Evolutionary conservation across 2,113 vertebrate genomes (phyloP).

Genomic region (Crotalus helleri): DNA sequence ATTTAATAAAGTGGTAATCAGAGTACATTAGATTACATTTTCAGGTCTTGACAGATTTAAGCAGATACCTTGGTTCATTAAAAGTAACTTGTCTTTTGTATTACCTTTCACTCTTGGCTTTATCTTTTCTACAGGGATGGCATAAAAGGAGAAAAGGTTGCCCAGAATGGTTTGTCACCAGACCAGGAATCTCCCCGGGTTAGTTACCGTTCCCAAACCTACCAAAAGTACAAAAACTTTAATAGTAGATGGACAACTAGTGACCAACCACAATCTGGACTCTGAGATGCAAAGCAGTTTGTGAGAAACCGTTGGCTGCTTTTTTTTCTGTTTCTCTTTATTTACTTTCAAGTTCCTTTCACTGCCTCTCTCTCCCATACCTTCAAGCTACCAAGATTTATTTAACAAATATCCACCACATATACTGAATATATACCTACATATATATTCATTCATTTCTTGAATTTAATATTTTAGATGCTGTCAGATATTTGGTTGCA

Average conservation of each 20-base stretch:
- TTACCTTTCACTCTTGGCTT: background rate
- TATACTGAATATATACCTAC: slow-evolving; percentile 38
- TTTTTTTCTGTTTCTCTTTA: slow-evolving; percentile 59
- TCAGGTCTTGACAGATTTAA: background rate
- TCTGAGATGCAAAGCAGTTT: slow-evolving; percentile 65
- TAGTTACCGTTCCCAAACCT: slow-evolving; percentile 96
- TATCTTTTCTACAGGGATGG: slow-evolving; percentile 69
- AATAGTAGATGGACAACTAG: slow-evolving; percentile 84
- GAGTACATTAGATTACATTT: background rate
- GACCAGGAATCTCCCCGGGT: slow-evolving; percentile 94
- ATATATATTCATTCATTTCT: slow-evolving; percentile 48
- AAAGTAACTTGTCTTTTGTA: background rate
- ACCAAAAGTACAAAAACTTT: slow-evolving; percentile 96
- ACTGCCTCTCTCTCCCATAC: slow-evolving; percentile 53
- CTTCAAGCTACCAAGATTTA: slow-evolving; percentile 58
- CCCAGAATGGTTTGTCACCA: slow-evolving; percentile 85
- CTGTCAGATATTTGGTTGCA: slow-evolving; percentile 63
- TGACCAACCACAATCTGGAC: slow-evolving; percentile 77
- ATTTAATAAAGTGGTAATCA: background rate
- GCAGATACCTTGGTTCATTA: background rate
- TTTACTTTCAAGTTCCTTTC: slow-evolving; percentile 59
- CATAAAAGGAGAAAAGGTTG: slow-evolving; percentile 82
- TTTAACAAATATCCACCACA: slow-evolving; percentile 58
- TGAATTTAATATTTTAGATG: slow-evolving; percentile 66
- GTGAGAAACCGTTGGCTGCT: slow-evolving; percentile 63